A percentile compares a stretch with the other conserved stretches of the same genome.
Conservation (phyloP, 2,797 vertebrate genomes). For the Acropternis orthonyx region DNA sequence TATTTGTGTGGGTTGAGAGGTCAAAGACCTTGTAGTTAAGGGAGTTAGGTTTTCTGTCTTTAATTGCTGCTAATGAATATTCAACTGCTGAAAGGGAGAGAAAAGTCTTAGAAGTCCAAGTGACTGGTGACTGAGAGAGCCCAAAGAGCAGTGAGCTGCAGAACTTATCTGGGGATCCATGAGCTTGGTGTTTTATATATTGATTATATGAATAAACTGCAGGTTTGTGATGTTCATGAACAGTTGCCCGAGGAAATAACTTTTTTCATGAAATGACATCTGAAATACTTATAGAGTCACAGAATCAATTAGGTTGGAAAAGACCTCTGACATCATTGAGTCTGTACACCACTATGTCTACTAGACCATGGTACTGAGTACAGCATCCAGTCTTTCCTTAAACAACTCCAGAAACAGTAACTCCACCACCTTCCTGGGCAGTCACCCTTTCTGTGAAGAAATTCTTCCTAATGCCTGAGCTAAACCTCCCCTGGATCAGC, state of each 20-base stretch:
- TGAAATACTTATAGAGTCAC: neutral
- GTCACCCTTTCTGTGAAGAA: neutral
- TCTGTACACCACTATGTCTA: neutral
- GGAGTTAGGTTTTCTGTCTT: neutral
- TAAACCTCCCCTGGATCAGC: neutral
- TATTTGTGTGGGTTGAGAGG: neutral
- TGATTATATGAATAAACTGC: neutral
- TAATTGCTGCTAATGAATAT: constrained; percentile 1
- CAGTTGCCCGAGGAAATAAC: neutral
- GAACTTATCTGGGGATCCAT: neutral
- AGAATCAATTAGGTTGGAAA: neutral
- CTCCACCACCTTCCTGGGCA: no score
- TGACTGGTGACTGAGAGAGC: neutral
- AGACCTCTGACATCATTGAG: neutral
- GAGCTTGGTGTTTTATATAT: neutral
- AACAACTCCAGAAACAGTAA: accelerated
- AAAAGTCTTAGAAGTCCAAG: neutral
- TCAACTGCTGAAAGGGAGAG: neutral
- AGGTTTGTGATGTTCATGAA: neutral
- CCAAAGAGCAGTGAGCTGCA: neutral
- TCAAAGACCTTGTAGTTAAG: neutral
- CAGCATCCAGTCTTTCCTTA: neutral
- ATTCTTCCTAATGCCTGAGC: neutral
- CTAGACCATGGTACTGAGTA: neutral
- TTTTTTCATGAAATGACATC: neutral